Percentiles rank a stretch among this genome's conserved stretches.
These are phyloP conservation scores for Silurus lanzhouensis DNA, from an alignment of 2,797 vertebrate species.

Conservation along the genomic window DNA sequence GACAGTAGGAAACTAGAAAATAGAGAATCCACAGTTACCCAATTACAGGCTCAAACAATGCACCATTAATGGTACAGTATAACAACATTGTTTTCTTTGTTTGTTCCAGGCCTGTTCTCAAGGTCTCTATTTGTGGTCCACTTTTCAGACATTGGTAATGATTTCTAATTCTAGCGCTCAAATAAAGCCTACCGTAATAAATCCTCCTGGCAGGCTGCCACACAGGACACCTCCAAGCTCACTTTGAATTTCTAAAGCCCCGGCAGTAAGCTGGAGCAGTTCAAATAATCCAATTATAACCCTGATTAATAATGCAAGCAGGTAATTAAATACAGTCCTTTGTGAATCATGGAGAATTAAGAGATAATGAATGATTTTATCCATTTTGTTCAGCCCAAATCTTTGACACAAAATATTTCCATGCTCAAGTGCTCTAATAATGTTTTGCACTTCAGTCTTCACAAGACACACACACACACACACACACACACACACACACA, in stretches of 20 bases:
- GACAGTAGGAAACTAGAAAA: neutral
- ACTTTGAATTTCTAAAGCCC: conserved; percentile 40
- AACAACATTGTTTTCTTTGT: neutral
- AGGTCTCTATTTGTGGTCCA: neutral
- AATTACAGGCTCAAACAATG: neutral
- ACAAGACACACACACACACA: neutral
- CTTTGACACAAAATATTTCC: conserved; percentile 27
- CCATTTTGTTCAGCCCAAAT: neutral
- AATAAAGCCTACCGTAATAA: conserved; percentile 16
- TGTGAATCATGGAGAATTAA: conserved; percentile 12
- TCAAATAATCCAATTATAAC: conserved; percentile 48
- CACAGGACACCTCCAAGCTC: conserved; percentile 20
- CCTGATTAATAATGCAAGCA: conserved; percentile 47
- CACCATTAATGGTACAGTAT: too few relatives aligned
- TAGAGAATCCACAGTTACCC: neutral
- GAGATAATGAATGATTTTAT: conserved; percentile 1
- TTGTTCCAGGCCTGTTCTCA: neutral
- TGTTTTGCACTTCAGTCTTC: neutral
- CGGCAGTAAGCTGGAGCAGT: conserved; percentile 17
- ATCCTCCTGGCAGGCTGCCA: conserved; percentile 16
- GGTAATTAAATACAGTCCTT: conserved; percentile 40
- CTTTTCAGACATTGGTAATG: conserved; percentile 6
- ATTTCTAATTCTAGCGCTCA: conserved; percentile 22
- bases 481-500: too few relatives aligned
- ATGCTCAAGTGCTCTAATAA: conserved; percentile 43